Evolutionary conservation across 2,797 vertebrate genomes (phyloP), one percentile per base, ranked within the genome.

Genomic region (Chromis chromis): DNA sequence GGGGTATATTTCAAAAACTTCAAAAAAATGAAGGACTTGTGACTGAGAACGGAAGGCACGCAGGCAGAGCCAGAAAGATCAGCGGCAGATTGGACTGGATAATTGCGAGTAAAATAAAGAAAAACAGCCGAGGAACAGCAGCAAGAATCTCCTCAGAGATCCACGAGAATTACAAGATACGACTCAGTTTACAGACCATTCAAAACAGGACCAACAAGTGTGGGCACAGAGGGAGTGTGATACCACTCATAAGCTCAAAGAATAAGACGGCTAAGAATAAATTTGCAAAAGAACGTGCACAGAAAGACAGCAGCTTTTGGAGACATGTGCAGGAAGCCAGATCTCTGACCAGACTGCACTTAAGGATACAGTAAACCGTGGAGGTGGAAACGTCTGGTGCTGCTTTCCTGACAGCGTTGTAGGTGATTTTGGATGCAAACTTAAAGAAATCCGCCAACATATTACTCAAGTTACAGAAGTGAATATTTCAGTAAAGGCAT

Each of bases 271-370:
- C 24, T 16, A 27, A 21, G 39, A 44, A 44, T 53, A 42, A 27
- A 59, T 33, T 24, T 59, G 31, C 10, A 59, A 49, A 33, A 50
- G 13, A 40, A 21, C 28, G 14, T 11, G 46, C 27, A 19, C 3
- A 19, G 56, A 66, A 33, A 59, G 25, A 42, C 8, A 33, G n/a
- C 40, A 22, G 27, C 25, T 67, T 67, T 33, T 49, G 27, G 3
- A 33, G 48, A 63, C 21, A 10, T 13, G 22, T 36, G 10, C 33
- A 36, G 33, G 33, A 36, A 36, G 12, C 33, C 11, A 36, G 33
- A 36, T 36, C 33, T 36, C 10, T 12, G 33, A 36, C 12, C 12
- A 27, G 53, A 25, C 6, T 49, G n/a, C n/a, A n/a, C 8, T 48
- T 14, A 42, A 42, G 40, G 40, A 42, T 6, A 42, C 16, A 17